Base-by-base conservation (phyloP, 2,888 invertebrate species). In the Desoria tigrina region DNA sequence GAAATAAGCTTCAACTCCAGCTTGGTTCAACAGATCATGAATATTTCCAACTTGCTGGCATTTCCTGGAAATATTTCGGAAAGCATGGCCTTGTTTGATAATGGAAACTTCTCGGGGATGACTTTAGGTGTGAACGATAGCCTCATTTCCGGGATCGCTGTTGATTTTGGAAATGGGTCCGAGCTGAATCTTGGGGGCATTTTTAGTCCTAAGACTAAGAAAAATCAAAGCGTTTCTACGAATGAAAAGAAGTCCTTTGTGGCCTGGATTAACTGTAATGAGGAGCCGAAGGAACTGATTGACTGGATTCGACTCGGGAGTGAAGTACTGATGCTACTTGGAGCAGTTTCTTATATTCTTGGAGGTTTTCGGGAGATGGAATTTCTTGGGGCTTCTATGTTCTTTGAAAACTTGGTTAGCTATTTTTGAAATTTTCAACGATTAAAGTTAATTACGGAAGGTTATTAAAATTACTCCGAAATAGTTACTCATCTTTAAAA, bases 351-450 rank as follows among this genome's bases (percentile, higher is more conserved):
- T 0, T 96, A 95, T 79, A 85, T 97, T 32, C 83, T 89, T 1
- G 88, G 93, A 0, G 94, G 95, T 0, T 80, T 92, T 57, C 83
- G 93, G 9, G 96, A 96, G 81, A 91, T 93, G 0, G 86, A 89
- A 73, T 96, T 97, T 81, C 85, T 97, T 28, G 96, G 97, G 1
- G 86, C 90, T 68, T 88, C 90, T 78, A 94, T 96, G 90, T 98
- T 97, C 80, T 87, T 95, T 71, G 94, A 94, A 79, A 96, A 96
- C 81, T 83, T 97, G 81, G 96, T 95, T 81, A 85, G 79, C 73
- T 37, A 21, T 18, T 11, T n/a, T 18, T 50, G 18, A 11, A 28
- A 24, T 32, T n/a, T n/a, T 28, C 55, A 50, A 53, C 24, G 11
- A 18, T 6, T 55, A 39, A 32, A 21, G 2, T n/a, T n/a, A n/a